Percentiles rank a stretch among this genome's conserved stretches.
Evolutionary conservation across 2,113 vertebrate species (phyloP).

Genomic region (Macroglossus sobrinus): DNA sequence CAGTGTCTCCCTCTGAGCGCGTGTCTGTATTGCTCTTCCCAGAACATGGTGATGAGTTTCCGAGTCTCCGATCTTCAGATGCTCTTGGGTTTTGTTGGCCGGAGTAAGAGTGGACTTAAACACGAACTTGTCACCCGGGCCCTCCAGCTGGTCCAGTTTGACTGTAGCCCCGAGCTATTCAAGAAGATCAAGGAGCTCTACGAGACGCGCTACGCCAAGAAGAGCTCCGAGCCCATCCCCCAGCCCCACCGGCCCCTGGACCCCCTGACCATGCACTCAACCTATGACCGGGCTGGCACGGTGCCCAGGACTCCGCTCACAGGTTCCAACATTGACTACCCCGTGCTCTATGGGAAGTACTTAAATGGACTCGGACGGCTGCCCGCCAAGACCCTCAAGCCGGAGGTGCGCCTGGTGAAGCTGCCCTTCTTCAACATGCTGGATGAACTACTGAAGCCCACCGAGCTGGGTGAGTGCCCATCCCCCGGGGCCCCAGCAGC

Average conservation of each 20-base stretch:
- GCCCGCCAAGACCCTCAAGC: constrained; percentile 88
- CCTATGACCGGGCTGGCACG: constrained; percentile 79
- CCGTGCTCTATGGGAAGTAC: constrained; percentile 92
- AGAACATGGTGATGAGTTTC: constrained; percentile 99
- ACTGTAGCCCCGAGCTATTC: constrained; percentile 97
- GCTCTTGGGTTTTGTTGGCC: constrained; percentile 96
- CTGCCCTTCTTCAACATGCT: constrained; percentile 96
- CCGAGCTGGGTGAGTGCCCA: constrained; percentile 90
- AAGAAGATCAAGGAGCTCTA: constrained; percentile 98
- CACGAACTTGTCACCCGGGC: constrained; percentile 97
- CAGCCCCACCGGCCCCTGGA: constrained; percentile 85
- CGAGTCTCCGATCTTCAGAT: constrained; percentile 99
- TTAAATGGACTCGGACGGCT: constrained; percentile 93
- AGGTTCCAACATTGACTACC: constrained; percentile 80
- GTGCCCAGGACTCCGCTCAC: constrained; percentile 80
- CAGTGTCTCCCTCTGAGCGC: neutral
- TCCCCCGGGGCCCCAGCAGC: neutral
- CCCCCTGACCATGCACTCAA: constrained; percentile 83
- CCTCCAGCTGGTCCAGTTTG: constrained; percentile 95
- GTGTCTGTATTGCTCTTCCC: constrained; percentile 63
- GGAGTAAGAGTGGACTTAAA: constrained; percentile 98
- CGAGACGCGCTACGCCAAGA: constrained; percentile 95
- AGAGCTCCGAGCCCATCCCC: constrained; percentile 73
- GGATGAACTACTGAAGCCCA: constrained; percentile 95
- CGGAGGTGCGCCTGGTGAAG: constrained; percentile 90